Conservation (phyloP, 2,797 vertebrate genomes). For the Falco peregrinus region DNA sequence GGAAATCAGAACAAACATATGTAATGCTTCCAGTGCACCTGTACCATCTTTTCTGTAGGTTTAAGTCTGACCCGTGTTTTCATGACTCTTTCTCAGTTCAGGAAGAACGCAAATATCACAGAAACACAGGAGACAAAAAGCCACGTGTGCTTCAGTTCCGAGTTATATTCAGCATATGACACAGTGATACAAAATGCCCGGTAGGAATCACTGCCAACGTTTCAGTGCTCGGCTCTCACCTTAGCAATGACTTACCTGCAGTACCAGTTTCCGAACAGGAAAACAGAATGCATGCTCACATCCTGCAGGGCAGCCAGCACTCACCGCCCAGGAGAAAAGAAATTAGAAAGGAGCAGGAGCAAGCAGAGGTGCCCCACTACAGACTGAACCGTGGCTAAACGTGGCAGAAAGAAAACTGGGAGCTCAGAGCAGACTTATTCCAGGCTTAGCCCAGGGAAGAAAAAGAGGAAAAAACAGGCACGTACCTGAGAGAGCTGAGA, state of each 20-base stretch:
- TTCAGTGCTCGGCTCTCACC: neutral
- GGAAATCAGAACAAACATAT: neutral
- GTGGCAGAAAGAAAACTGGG: neutral
- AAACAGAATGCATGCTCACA: neutral
- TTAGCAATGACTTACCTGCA: neutral
- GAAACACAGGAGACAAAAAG: neutral
- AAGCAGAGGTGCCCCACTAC: neutral
- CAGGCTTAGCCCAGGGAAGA: neutral
- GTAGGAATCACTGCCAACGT: fast-evolving
- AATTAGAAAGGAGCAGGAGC: neutral
- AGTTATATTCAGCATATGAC: fast-evolving
- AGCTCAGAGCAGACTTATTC: neutral
- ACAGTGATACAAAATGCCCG: neutral
- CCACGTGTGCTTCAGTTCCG: neutral
- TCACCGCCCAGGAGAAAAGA: neutral
- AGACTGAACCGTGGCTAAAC: neutral
- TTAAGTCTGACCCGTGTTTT: neutral
- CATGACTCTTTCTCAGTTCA: neutral
- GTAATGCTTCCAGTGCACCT: fast-evolving
- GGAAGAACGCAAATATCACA: neutral
- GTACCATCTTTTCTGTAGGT: neutral
- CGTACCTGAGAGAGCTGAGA: neutral
- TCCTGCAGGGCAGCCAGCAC: neutral
- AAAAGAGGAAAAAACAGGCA: neutral
- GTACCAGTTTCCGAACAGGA: neutral